phyloP scores from a whole-genome alignment of 2,113 vertebrate genomes.

The Sitta europaea region DNA sequence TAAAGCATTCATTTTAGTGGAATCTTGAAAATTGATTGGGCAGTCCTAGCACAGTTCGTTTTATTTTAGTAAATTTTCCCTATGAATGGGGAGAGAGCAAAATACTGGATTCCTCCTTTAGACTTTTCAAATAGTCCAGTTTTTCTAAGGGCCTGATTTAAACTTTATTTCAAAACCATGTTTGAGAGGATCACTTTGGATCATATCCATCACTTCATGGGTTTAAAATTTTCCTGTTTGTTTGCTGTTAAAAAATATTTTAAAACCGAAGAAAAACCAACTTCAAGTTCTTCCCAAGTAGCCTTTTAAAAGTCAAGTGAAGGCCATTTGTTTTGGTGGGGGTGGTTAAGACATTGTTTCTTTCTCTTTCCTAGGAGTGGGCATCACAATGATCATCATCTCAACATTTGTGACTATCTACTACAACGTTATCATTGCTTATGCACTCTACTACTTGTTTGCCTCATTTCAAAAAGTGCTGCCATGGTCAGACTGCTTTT shows the following conservation, averaged over 20 bases:
- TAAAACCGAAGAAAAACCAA: background rate
- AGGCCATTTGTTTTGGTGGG: background rate
- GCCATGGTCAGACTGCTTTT: constrained; percentile 83
- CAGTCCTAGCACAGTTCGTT: background rate
- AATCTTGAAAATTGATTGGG: background rate
- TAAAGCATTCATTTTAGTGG: background rate
- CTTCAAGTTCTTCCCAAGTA: background rate
- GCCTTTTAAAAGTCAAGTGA: background rate
- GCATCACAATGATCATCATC: constrained; percentile 86
- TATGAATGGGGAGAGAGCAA: background rate
- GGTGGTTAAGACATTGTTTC: background rate
- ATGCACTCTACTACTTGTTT: constrained; percentile 92
- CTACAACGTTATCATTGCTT: constrained; percentile 91
- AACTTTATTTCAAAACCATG: background rate
- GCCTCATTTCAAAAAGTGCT: constrained; percentile 88
- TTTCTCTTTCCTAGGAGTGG: constrained; percentile 80
- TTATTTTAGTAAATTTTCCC: background rate
- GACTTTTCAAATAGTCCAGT: background rate
- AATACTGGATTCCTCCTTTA: background rate
- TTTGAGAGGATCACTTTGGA: background rate
- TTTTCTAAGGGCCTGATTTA: background rate
- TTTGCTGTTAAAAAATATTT: background rate
- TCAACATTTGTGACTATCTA: constrained; percentile 84
- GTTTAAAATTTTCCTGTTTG: background rate
- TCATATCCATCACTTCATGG: background rate